Evolutionary conservation across 2,113 vertebrate genomes (phyloP).

Genomic region (Euleptes europaea): DNA sequence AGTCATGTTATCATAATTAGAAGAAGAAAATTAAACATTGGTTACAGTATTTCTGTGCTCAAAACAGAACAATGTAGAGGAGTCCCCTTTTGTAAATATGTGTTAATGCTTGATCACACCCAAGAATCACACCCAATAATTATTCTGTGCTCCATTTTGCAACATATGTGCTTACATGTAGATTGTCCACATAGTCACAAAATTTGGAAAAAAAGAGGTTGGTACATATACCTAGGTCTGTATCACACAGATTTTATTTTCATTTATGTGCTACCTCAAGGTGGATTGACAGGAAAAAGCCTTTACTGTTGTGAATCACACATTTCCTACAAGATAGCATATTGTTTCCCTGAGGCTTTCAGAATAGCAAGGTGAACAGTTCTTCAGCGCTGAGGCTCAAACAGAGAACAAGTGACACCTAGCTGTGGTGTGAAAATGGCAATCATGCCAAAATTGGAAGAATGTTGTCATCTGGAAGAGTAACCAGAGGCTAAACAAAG

Average conservation of each 20-base stretch:
- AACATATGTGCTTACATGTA: neutral
- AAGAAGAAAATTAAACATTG: neutral
- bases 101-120: neutral
- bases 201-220: neutral
- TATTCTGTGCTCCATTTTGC: neutral
- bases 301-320: neutral
- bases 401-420: neutral
- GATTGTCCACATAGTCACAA: neutral
- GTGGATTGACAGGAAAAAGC: slow-evolving; percentile 1
- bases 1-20: neutral
- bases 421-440: neutral
- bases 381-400: neutral
- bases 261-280: neutral
- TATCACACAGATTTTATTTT: neutral
- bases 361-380: slow-evolving; percentile 1
- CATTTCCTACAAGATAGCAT: slow-evolving; percentile 14
- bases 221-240: neutral
- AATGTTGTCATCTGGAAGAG: neutral
- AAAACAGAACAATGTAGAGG: slow-evolving; percentile 21
- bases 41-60: neutral
- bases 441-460: neutral
- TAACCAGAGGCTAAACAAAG: neutral
- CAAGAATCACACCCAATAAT: neutral
- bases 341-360: neutral
- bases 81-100: neutral